Conservation (phyloP, 2,113 vertebrate genomes). For the Etheostoma spectabile region DNA sequence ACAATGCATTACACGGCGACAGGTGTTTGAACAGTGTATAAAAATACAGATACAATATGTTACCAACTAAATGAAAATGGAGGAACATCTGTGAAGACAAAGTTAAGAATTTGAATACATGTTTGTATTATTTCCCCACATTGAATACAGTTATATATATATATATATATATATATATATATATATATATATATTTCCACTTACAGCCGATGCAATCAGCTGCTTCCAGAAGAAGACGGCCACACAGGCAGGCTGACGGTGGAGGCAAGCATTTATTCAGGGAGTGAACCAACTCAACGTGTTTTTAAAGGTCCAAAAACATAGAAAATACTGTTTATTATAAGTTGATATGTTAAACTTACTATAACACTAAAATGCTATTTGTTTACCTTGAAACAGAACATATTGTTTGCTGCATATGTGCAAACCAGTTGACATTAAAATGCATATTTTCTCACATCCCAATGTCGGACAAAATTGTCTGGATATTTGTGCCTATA, state of each 20-base stretch:
- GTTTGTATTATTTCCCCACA: background rate
- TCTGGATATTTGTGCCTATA: slow-evolving; percentile 23
- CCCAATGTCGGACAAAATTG: background rate
- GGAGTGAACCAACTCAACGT: slow-evolving; percentile 54
- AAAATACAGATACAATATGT: background rate
- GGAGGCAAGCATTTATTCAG: slow-evolving; percentile 74
- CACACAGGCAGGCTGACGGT: slow-evolving; percentile 8
- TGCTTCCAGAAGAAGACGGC: background rate
- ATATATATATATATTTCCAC: background rate
- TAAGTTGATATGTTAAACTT: slow-evolving; percentile 19
- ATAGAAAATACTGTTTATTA: slow-evolving; percentile 56
- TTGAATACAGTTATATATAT: too few species aligned
- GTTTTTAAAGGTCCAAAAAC: slow-evolving; percentile 44
- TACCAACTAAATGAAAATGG: background rate
- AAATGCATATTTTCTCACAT: slow-evolving; percentile 2
- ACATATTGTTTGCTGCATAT: background rate
- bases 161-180: too few species aligned
- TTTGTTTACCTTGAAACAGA: slow-evolving; percentile 15
- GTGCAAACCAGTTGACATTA: background rate
- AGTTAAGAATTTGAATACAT: background rate
- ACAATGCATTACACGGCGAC: background rate
- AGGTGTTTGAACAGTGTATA: background rate
- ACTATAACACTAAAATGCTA: slow-evolving; percentile 21
- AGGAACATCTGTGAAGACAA: background rate
- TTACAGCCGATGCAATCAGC: background rate